These are phyloP conservation scores for Sturnira hondurensis DNA, from an alignment of 2,113 vertebrate species.

Conservation along the genomic window DNA sequence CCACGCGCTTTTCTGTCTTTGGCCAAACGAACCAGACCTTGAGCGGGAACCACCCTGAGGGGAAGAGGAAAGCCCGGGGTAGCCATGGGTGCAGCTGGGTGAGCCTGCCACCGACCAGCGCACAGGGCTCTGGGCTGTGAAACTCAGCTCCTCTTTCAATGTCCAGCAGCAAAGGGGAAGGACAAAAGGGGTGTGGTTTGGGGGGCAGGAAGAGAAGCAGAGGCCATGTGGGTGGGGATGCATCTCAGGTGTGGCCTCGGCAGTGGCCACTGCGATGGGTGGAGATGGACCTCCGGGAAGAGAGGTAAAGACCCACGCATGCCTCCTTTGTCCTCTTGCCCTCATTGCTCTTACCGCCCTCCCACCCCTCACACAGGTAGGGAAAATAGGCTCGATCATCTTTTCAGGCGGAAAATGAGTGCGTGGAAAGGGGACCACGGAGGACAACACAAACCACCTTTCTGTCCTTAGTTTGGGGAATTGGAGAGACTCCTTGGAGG, in stretches of 20 bases:
- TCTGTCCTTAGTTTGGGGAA: neutral
- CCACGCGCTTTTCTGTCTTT: neutral
- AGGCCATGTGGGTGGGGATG: neutral
- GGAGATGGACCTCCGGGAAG: neutral
- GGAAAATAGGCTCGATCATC: accelerated
- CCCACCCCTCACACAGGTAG: neutral
- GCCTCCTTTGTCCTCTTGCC: neutral
- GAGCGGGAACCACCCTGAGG: neutral
- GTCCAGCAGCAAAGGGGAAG: neutral
- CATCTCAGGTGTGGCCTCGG: neutral
- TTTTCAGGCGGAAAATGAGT: neutral
- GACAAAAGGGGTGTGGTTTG: neutral
- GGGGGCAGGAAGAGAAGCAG: neutral
- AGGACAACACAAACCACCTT: neutral
- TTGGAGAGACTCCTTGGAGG: neutral
- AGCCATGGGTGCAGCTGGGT: neutral
- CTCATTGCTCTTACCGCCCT: accelerated
- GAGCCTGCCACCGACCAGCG: neutral
- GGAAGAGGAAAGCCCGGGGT: neutral
- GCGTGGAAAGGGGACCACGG: neutral
- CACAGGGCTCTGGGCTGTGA: neutral
- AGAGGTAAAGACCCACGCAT: neutral
- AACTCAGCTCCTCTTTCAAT: neutral
- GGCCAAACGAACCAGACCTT: neutral
- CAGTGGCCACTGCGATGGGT: no score